Evolutionary conservation across 2,888 invertebrate genomes (phyloP), one percentile per base, ranked within the genome.

Genomic region (Falcaria lacertinaria): DNA sequence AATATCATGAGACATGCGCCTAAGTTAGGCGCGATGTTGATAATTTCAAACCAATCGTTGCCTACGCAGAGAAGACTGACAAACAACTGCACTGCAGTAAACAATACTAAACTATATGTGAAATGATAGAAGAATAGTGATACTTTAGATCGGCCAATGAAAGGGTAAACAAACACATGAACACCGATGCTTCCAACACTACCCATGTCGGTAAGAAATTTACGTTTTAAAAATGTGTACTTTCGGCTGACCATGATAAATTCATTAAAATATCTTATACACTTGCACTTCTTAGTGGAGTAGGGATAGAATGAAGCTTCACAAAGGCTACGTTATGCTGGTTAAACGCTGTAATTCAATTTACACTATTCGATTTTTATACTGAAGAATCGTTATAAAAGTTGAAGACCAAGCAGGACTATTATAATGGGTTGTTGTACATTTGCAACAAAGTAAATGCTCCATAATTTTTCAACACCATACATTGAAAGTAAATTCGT

Each of bases 1-100:
- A 70, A 44, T 0, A 80, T 68, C 66, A 85, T 74, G 4, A 79
- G 43, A 41, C 74, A 74, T 0, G 74, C 82, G 11, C 83, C 86
- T 0, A 84, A 60, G 44, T 86, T 85, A 0, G 87, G 85, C 4
- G 77, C 78, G 0, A 83, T 67, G 36, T 83, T 80, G 2, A 81
- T 69, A 1, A 86, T 59, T 39, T 80, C 76, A 4, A 83, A 63
- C 65, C 71, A 77, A 57, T 79, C 66, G n/a, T 58, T 53, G 4
- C 65, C 69, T 4, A 63, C 66, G 6, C 69, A 46, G n/a, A 64
- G 64, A 7, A 85, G 52, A 4, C 78, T 69, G 0, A 72, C 34
- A 1, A 67, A 50, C 4, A 85, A 59, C 44, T 86, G 86, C 1
- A 50, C 32, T 0, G 67, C 64, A 2, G 81, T 79, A 4, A 74